Percentiles rank a stretch among this genome's conserved stretches.
Conservation (phyloP, 2,888 invertebrate species). For the Drosophila kokeensis region DNA sequence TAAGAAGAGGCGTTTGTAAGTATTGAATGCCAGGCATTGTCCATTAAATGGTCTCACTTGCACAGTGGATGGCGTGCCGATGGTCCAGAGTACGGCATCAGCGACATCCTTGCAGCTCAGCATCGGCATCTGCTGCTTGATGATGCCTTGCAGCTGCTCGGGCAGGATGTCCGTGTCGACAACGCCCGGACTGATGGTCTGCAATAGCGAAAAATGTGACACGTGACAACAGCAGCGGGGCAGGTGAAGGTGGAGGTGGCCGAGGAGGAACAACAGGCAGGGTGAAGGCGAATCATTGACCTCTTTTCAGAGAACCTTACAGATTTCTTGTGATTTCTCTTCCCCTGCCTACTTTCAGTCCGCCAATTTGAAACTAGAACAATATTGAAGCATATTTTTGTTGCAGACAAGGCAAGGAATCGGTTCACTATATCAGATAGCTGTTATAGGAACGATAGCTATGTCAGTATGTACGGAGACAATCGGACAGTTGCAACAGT, state of each 20-base stretch:
- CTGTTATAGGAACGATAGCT: background rate
- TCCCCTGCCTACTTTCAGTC: background rate
- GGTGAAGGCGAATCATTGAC: background rate
- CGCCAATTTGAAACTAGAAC: background rate
- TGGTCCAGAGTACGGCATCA: constrained; percentile 82
- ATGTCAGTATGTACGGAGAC: background rate
- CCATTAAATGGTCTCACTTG: constrained; percentile 65
- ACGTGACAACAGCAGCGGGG: constrained; percentile 23
- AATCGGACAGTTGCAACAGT: background rate
- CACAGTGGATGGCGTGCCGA: constrained; percentile 82
- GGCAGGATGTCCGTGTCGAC: constrained; percentile 83
- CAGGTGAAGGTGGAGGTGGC: background rate
- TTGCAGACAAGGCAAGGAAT: background rate
- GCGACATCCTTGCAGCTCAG: constrained; percentile 81
- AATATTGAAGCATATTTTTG: too few species aligned
- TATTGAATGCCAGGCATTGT: background rate
- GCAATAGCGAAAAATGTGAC: constrained; percentile 20
- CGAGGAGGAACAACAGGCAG: background rate
- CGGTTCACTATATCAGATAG: background rate
- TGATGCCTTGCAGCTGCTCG: constrained; percentile 69
- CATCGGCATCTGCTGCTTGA: constrained; percentile 81
- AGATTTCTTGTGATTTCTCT: background rate
- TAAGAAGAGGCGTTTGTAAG: background rate
- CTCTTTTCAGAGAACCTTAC: background rate
- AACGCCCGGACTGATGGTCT: constrained; percentile 83